Conservation (phyloP, 2,113 vertebrate species). For the Columba livia region DNA sequence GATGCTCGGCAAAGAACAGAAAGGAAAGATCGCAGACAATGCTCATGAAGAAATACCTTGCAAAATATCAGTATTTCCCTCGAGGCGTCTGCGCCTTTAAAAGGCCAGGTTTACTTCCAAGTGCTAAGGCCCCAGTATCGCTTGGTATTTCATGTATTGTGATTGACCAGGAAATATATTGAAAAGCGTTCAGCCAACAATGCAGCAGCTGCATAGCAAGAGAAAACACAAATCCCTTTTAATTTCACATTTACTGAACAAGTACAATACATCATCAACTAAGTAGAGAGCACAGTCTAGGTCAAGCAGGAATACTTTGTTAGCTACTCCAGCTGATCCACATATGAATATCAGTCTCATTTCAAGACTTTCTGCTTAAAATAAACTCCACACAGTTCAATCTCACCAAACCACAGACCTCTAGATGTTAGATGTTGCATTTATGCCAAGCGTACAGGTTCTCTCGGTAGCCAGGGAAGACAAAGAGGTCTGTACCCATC, state of each 20-base stretch:
- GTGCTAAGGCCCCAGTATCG: background rate
- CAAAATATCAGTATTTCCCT: background rate
- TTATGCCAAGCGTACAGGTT: background rate
- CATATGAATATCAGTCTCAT: background rate
- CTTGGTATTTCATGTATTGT: background rate
- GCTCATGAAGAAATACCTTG: background rate
- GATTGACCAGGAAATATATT: background rate
- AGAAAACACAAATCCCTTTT: slow-evolving; percentile 13
- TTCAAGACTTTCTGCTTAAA: background rate
- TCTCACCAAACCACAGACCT: background rate
- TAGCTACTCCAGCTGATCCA: background rate
- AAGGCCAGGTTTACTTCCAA: background rate
- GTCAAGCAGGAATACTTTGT: background rate
- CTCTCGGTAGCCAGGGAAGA: background rate
- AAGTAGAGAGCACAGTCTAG: background rate
- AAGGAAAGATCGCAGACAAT: background rate
- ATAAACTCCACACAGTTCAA: background rate
- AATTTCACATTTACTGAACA: slow-evolving; percentile 35
- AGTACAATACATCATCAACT: slow-evolving; percentile 16
- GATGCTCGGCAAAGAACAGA: background rate
- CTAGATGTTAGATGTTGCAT: background rate
- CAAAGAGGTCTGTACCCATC: background rate
- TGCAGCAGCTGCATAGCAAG: slow-evolving; percentile 17
- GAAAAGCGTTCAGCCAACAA: background rate
- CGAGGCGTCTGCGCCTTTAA: background rate